These are phyloP conservation scores for Zootoca vivipara DNA, from an alignment of 2,113 vertebrate genomes.

Conservation along the genomic window DNA sequence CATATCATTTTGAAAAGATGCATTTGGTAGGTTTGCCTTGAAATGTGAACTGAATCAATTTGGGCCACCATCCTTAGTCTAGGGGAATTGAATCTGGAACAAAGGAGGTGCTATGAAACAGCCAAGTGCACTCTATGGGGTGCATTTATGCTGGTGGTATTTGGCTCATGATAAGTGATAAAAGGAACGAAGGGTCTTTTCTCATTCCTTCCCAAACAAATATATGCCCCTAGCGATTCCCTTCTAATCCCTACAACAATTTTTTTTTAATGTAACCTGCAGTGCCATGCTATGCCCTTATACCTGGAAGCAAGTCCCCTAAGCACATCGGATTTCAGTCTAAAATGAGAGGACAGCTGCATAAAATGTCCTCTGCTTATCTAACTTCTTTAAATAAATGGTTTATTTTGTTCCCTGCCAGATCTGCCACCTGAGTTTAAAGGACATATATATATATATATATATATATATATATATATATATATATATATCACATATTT, in stretches of 20 bases:
- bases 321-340: not conserved
- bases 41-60: no score
- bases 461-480: no score
- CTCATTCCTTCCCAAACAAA: not conserved
- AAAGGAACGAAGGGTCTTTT: not conserved
- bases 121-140: not conserved
- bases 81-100: no score
- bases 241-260: not conserved
- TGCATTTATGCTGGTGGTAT: not conserved
- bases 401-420: not conserved
- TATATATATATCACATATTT: not conserved
- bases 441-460: not conserved
- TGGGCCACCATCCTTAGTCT: no score
- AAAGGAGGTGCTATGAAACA: no score
- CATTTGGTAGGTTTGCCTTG: no score
- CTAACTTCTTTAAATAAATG: not conserved
- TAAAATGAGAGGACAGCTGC: not conserved
- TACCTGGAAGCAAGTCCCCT: no score
- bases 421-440: not conserved
- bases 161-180: not conserved
- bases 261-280: not conserved
- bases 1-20: no score
- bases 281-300: not conserved
- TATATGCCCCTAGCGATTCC: not conserved
- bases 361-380: not conserved